Evolutionary conservation across 2,888 invertebrate genomes (phyloP).

Genomic region (Tetramorium bicarinatum): DNA sequence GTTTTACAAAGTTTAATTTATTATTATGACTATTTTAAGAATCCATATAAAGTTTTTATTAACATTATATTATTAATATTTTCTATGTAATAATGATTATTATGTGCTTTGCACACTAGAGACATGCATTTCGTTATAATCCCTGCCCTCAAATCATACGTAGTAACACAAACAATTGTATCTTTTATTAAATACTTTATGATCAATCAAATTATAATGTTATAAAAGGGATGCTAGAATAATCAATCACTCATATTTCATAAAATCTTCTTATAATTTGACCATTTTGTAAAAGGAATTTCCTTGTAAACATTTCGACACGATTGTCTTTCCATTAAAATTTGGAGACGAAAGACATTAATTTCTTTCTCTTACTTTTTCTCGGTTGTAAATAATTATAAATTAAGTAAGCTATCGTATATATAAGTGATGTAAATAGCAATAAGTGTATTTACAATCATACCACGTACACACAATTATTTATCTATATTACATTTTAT

Average conservation of each 20-base stretch:
- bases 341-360: neutral
- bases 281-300: neutral
- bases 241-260: neutral
- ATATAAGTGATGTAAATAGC: conserved; percentile 47
- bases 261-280: neutral
- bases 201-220: neutral
- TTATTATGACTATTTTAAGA: neutral
- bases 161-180: neutral
- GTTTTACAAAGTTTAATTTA: conserved; percentile 7
- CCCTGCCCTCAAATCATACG: neutral
- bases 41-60: neutral
- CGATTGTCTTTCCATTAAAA: neutral
- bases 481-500: conserved; percentile 8
- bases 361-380: neutral
- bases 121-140: neutral
- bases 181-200: conserved; percentile 25
- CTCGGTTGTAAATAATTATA: conserved; percentile 23
- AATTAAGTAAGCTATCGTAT: conserved; percentile 5
- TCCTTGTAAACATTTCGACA: neutral
- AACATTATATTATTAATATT: neutral
- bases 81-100: neutral
- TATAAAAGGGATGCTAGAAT: neutral
- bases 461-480: conserved; percentile 32
- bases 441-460: conserved; percentile 59
- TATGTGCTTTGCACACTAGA: neutral